Evolutionary conservation across 1,140 invertebrate genomes (phyloP).

Genomic region (Eufriesea mexicana): DNA sequence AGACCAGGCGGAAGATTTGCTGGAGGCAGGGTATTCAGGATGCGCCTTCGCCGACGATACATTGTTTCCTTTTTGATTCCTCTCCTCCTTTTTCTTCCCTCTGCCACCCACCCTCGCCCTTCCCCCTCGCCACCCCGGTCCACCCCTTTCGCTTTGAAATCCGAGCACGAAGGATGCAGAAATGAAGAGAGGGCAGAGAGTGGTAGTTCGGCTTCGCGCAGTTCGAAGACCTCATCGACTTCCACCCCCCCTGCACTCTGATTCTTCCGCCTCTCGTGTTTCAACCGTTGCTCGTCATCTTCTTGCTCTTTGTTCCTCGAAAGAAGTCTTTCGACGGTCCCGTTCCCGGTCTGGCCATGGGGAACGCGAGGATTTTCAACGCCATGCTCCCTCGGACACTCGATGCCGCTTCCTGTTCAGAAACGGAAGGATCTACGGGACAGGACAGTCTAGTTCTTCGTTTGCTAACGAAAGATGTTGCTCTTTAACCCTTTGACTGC

Average conservation of each 20-base stretch:
- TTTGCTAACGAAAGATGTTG: no score
- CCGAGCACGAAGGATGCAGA: slow-evolving; percentile 56
- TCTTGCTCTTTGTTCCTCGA: slow-evolving; percentile 58
- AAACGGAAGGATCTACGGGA: not conserved
- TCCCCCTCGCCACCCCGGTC: no score
- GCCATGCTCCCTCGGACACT: slow-evolving; percentile 45
- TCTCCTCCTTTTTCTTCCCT: not conserved
- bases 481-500: no score
- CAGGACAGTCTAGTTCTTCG: no score
- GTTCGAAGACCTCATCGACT: slow-evolving; percentile 65
- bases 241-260: slow-evolving; percentile 7
- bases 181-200: slow-evolving; percentile 52
- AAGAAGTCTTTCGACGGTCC: slow-evolving; percentile 42
- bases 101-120: no score
- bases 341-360: not conserved
- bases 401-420: slow-evolving; percentile 17
- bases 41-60: slow-evolving; percentile 39
- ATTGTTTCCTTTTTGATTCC: slow-evolving; percentile 35
- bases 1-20: slow-evolving; percentile 38
- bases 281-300: slow-evolving; percentile 51
- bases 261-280: slow-evolving; percentile 53
- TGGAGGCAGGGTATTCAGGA: slow-evolving; percentile 40
- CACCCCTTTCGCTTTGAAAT: slow-evolving; percentile 25
- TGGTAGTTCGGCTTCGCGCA: not conserved
- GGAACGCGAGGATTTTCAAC: slow-evolving; percentile 25